phyloP scores from a whole-genome alignment of 2,888 invertebrate species.

The Orthosia incerta region DNA sequence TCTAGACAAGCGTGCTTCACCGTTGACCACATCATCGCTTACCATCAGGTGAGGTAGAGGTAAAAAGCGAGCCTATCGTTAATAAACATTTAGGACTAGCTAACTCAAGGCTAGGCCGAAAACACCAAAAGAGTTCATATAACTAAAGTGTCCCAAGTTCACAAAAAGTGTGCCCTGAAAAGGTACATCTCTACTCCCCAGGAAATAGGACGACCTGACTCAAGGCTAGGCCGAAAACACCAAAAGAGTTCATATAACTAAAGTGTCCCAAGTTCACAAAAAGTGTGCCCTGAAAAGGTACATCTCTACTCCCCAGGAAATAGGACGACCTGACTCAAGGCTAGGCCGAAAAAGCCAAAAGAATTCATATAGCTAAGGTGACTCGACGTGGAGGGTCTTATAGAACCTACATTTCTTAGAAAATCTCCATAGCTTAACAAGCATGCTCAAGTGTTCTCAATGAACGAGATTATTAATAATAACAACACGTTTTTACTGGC shows the following conservation, averaged over 20 bases:
- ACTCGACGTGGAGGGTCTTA: constrained; percentile 70
- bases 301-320: constrained; percentile 4
- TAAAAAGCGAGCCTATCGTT: too few species aligned
- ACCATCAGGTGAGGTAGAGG: too few species aligned
- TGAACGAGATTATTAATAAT: constrained; percentile 88
- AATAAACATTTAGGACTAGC: background rate
- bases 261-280: background rate
- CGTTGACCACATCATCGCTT: too few species aligned
- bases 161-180: background rate
- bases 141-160: background rate
- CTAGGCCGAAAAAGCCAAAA: constrained; percentile 8
- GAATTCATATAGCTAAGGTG: background rate
- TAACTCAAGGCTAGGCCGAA: constrained; percentile 6
- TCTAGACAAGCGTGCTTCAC: too few species aligned
- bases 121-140: background rate
- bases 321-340: background rate
- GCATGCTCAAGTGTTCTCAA: constrained; percentile 73
- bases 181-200: background rate
- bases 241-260: background rate
- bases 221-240: constrained; percentile 10
- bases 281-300: background rate
- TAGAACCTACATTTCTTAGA: constrained; percentile 68
- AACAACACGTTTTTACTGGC: constrained; percentile 87
- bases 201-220: constrained; percentile 2
- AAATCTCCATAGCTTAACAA: constrained; percentile 69